These are phyloP conservation scores for Lasiurus cinereus DNA, from an alignment of 2,113 vertebrate genomes.

Conservation along the genomic window DNA sequence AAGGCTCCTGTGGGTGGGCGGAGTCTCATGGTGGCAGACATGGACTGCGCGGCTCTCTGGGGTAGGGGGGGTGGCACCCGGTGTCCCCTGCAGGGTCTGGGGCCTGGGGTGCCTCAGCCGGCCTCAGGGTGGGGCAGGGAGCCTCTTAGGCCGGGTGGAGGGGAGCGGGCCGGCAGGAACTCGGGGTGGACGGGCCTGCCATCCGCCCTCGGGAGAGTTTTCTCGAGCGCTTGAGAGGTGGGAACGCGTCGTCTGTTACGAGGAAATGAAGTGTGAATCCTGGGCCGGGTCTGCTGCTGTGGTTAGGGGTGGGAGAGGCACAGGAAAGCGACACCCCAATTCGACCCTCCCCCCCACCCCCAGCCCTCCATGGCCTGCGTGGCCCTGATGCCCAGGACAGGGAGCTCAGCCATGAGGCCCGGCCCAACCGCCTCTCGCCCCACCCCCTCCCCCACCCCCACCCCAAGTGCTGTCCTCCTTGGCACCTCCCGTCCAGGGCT, in stretches of 20 bases:
- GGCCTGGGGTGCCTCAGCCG: neutral
- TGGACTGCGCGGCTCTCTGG: accelerated
- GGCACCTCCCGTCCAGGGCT: neutral
- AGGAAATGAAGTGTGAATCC: constrained; percentile 71
- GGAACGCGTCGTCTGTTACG: neutral
- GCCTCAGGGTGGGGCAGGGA: accelerated
- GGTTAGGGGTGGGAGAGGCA: neutral
- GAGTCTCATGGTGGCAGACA: accelerated
- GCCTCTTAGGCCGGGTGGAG: neutral
- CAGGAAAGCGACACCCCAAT: accelerated
- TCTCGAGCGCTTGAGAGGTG: neutral
- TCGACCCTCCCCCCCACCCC: neutral
- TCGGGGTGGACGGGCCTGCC: neutral
- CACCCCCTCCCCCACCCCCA: accelerated
- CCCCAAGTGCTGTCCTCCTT: neutral
- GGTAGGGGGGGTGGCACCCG: too few relatives aligned
- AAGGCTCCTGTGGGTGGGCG: accelerated
- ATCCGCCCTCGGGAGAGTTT: neutral
- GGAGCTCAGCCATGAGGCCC: neutral
- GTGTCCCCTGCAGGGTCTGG: neutral
- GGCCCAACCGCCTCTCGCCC: accelerated
- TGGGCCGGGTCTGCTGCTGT: constrained; percentile 5
- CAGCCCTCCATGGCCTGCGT: neutral
- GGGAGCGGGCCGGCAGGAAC: neutral
- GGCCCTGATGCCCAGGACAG: neutral